A percentile compares a stretch with the other conserved stretches of the same genome.
phyloP scores from a whole-genome alignment of 2,888 invertebrate species.

The Encarsia formosa region DNA sequence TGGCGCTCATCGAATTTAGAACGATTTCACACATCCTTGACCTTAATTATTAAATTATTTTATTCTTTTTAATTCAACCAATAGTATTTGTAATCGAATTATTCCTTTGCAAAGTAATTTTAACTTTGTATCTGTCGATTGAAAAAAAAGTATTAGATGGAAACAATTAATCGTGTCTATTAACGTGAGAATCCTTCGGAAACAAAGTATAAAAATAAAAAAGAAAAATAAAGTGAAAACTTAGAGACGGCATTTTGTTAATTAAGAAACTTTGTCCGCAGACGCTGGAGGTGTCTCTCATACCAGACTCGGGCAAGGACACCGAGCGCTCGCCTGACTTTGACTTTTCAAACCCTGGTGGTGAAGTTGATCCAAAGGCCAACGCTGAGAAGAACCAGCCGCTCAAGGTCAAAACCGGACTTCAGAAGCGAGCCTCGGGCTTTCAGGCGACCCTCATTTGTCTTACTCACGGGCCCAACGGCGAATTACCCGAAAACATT shows the following conservation, averaged over 20 bases:
- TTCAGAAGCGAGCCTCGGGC: conserved; percentile 85
- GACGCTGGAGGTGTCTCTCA: conserved; percentile 84
- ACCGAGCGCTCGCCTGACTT: conserved; percentile 76
- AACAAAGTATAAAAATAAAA: no score
- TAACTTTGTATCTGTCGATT: no score
- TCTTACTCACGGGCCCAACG: conserved; percentile 77
- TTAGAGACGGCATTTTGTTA: not conserved
- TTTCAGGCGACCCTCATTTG: conserved; percentile 96
- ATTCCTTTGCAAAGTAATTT: no score
- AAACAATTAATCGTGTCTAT: no score
- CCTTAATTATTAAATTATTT: no score
- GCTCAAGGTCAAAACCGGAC: conserved; percentile 69
- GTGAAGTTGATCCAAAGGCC: conserved; percentile 54
- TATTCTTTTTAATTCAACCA: no score
- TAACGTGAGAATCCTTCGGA: no score
- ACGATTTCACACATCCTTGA: no score
- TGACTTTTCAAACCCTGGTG: conserved; percentile 61
- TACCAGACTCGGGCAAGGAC: conserved; percentile 75
- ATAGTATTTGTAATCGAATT: no score
- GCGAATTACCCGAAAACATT: conserved; percentile 78
- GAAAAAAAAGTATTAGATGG: no score
- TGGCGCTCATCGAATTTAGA: no score
- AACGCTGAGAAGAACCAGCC: conserved; percentile 50
- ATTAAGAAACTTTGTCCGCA: conserved; percentile 39
- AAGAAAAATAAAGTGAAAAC: no score